phyloP scores from a whole-genome alignment of 2,888 invertebrate species.

The Cremastinae sp. region DNA sequence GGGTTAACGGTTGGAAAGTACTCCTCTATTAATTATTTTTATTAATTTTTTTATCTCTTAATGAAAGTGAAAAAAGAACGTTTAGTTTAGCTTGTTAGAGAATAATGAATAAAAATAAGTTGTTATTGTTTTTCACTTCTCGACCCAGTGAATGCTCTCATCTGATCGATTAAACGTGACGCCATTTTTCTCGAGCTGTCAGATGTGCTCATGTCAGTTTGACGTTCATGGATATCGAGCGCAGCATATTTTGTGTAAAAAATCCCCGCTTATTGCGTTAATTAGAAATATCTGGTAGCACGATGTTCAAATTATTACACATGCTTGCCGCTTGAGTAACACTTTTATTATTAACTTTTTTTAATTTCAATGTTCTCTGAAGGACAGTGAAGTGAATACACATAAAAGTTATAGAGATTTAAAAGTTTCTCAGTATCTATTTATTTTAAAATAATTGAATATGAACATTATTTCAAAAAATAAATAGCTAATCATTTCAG shows the following conservation, averaged over 20 bases:
- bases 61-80: neutral
- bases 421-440: too few relatives aligned
- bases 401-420: too few relatives aligned
- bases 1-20: too few relatives aligned
- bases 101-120: neutral
- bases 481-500: too few relatives aligned
- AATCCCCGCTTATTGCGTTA: constrained; percentile 64
- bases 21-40: too few relatives aligned
- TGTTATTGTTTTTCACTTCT: constrained; percentile 2
- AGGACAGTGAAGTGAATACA: too few relatives aligned
- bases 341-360: too few relatives aligned
- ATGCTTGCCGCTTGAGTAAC: constrained; percentile 55
- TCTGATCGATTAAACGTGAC: constrained; percentile 5
- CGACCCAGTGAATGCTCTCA: neutral
- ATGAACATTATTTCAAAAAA: too few relatives aligned
- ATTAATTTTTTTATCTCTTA: too few relatives aligned
- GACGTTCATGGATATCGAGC: neutral
- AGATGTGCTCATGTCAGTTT: neutral
- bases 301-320: constrained; percentile 65
- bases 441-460: too few relatives aligned
- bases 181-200: neutral
- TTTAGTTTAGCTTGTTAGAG: too few relatives aligned
- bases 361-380: too few relatives aligned
- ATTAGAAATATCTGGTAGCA: constrained; percentile 65
- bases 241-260: constrained; percentile 15